Evolutionary conservation across 2,888 invertebrate genomes (phyloP).

Genomic region (Ceraclea dissimilis): DNA sequence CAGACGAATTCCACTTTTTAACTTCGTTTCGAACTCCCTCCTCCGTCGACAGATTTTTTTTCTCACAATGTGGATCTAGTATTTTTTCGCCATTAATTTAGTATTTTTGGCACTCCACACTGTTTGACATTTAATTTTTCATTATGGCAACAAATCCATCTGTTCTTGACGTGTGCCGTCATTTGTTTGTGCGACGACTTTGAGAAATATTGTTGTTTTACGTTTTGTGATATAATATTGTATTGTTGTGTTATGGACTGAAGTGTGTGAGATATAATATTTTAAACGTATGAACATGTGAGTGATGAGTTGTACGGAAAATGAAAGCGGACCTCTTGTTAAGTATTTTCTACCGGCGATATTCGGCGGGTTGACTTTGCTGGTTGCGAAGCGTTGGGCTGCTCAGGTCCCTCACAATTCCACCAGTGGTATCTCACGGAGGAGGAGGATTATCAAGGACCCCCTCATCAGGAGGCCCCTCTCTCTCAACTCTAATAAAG

Average conservation of each 20-base stretch:
- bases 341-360: constrained; percentile 49
- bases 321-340: constrained; percentile 48
- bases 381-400: constrained; percentile 46
- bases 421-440: constrained; percentile 44
- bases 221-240: not conserved
- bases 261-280: constrained; percentile 34
- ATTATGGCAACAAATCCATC: not conserved
- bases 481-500: constrained; percentile 41
- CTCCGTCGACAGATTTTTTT: no score
- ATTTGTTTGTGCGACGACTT: constrained; percentile 15
- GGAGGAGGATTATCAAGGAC: constrained; percentile 47
- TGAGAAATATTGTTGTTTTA: constrained; percentile 1
- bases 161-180: constrained; percentile 11
- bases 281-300: constrained; percentile 38
- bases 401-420: constrained; percentile 30
- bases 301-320: constrained; percentile 49
- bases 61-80: no score
- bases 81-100: no score
- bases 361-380: constrained; percentile 47
- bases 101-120: no score
- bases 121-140: no score
- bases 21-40: no score
- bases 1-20: no score
- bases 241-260: constrained; percentile 22
- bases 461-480: constrained; percentile 43